These are phyloP conservation scores for Caenorhabditis uteleia DNA, from an alignment of 2,888 invertebrate genomes.

Conservation along the genomic window DNA sequence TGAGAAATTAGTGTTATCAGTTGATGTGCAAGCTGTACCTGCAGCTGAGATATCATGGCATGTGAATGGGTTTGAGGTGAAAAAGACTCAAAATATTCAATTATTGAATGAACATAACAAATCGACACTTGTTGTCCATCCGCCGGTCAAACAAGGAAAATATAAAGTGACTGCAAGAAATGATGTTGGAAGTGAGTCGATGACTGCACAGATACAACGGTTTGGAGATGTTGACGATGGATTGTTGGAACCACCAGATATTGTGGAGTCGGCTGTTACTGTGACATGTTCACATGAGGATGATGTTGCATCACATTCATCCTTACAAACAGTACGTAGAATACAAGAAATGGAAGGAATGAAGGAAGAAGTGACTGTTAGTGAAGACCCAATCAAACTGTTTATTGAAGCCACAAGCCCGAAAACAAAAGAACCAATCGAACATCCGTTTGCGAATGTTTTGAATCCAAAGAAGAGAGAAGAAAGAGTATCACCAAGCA, in stretches of 20 bases:
- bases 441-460: conserved; percentile 34
- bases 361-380: conserved; percentile 13
- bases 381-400: conserved; percentile 24
- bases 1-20: conserved; percentile 60
- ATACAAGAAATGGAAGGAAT: conserved; percentile 31
- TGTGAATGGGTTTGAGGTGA: conserved; percentile 71
- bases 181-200: conserved; percentile 52
- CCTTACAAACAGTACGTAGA: conserved; percentile 48
- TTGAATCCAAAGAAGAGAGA: conserved; percentile 21
- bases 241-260: conserved; percentile 49
- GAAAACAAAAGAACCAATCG: conserved; percentile 11
- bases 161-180: conserved; percentile 60
- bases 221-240: conserved; percentile 41
- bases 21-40: conserved; percentile 62
- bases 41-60: conserved; percentile 71
- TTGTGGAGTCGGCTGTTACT: conserved; percentile 51
- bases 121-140: conserved; percentile 60
- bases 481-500: too few species aligned
- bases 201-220: conserved; percentile 40
- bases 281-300: conserved; percentile 41
- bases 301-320: conserved; percentile 34
- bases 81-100: conserved; percentile 43
- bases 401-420: conserved; percentile 30
- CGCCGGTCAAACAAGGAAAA: conserved; percentile 62
- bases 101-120: conserved; percentile 59